Evolutionary conservation across 2,797 vertebrate genomes (phyloP), one percentile per base, ranked within the genome.

Genomic region (Sphenodon punctatus): DNA sequence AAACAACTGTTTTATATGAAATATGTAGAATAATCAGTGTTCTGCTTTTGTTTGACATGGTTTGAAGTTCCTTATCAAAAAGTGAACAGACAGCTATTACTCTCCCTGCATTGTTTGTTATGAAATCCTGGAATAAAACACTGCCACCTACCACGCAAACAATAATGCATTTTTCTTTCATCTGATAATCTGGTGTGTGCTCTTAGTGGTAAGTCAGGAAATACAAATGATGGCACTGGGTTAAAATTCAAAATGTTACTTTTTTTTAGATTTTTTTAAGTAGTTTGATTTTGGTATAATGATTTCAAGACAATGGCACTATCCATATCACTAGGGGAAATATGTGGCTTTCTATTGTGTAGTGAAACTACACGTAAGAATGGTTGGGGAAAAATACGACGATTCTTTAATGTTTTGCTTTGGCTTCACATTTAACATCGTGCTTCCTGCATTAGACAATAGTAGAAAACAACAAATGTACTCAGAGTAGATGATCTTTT

Each of bases 111-210:
- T 32, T 78, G 17, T 71, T 56, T 67, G 7, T 77, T 75, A 49
- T 51, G 15, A 42, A 20, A 58, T 56, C 23, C 36, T 63, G 30
- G 7, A 0, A 76, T 59, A 38, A 66, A 41, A 13, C 0, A 0
- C 46, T 67, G 64, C 77, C 30, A 1, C 7, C 4, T 51, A 5
- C 48, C n/a, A 51, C 51, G 51, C n/a, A n/a, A 27, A 27, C 14
- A 17, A 27, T 51, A 27, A 51, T 17, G 8, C 51, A 51, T 27
- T 51, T 8, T 49, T 49, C 12, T 51, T 51, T 27, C 10, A 51
- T 27, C 2, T 51, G n/a, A 17, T 51, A 7, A 51, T 49, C 25
- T n/a, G 25, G 4, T 27, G 16, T n/a, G 25, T n/a, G 49, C 27
- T 51, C n/a, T 51, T n/a, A 27, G 17, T 51, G 51, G n/a, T 4